These are phyloP conservation scores for Enteromius viviparus DNA, from an alignment of 2,797 vertebrate species.

Conservation along the genomic window DNA sequence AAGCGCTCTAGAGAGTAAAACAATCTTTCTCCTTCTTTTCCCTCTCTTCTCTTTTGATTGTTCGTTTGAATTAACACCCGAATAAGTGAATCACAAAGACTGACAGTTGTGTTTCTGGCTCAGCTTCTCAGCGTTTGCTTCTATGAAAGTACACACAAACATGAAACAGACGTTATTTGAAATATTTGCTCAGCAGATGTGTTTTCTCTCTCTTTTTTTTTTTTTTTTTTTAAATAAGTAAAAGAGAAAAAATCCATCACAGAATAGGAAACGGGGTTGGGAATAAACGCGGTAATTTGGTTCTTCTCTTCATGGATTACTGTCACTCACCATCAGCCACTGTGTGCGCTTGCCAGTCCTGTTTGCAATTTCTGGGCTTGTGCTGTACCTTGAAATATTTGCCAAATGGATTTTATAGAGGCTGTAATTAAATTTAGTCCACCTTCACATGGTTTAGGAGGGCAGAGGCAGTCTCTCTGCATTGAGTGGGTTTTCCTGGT, in stretches of 20 bases:
- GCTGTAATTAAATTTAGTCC: constrained; percentile 94
- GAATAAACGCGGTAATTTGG: constrained; percentile 78
- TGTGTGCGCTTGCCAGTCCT: constrained; percentile 86
- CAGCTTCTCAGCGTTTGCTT: constrained; percentile 33
- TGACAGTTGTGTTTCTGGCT: constrained; percentile 43
- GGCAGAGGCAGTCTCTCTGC: constrained; percentile 76
- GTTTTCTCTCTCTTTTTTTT: not conserved
- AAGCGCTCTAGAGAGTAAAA: constrained; percentile 34
- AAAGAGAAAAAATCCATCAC: constrained; percentile 47
- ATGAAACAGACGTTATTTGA: constrained; percentile 55
- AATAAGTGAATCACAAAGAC: constrained; percentile 48
- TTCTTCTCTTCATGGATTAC: constrained; percentile 80
- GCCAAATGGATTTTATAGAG: constrained; percentile 97
- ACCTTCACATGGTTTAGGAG: constrained; percentile 87
- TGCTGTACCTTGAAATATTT: constrained; percentile 91
- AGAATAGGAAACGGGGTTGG: constrained; percentile 50
- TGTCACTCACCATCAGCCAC: constrained; percentile 77
- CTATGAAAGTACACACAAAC: not conserved
- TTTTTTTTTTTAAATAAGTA: constrained; percentile 25
- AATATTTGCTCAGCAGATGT: constrained; percentile 58
- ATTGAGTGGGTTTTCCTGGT: constrained; percentile 62
- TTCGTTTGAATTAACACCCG: constrained; percentile 42
- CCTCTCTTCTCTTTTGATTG: constrained; percentile 22
- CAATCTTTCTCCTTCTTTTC: constrained; percentile 19
- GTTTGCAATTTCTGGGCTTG: constrained; percentile 90